Base-by-base conservation (phyloP, 1,140 invertebrate species). In the Trichomalopsis sarcophagae region DNA sequence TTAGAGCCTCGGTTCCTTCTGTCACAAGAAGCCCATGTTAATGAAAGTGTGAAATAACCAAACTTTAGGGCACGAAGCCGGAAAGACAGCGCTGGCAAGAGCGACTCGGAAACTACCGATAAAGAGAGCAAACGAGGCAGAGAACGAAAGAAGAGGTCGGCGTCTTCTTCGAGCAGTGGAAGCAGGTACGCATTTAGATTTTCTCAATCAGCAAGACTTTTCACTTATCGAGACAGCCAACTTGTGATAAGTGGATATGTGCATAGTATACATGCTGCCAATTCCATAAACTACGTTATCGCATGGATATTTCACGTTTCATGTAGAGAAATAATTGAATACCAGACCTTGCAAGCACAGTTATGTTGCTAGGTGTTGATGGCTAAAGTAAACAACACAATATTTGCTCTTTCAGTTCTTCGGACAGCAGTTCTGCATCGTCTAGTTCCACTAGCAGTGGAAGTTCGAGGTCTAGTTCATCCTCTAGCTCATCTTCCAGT, bases 151-250 rank as follows among this genome's bases (percentile, higher is more conserved):
- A 95, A 95, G 88, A 94, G 95, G 66, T 96, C 96, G 14, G 96
- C 95, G 55, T 96, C 96, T 5, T 96, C 96, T 44, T 97, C 96
- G 78, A 97, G 96, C 85, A 96, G 95, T 87, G 96, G 96, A 86
- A 96, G 95, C 90, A 97, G 96, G 96, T 96, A 91, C 87, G 77
- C 66, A 73, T 36, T 80, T 27, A 40, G 9, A 68, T 55, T 62
- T 50, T 21, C 14, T n/a, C 21, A 30, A 33, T 71, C 33, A 71
- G 30, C 68, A 30, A 71, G 23, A 7, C 23, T 11, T 21, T 69
- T 11, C 11, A 2, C 23, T 71, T 71, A 17, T n/a, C 55, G 47
- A 50, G 13, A 50, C 17, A n/a, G 55, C 17, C 55, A 7, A 62
- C 55, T 55, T 5, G 50, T 21, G 4, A 55, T 55, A 17, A 17